Percentiles rank a stretch among this genome's conserved stretches.
These are phyloP conservation scores for Dynastes grantii DNA, from an alignment of 2,888 invertebrate genomes.

Conservation along the genomic window DNA sequence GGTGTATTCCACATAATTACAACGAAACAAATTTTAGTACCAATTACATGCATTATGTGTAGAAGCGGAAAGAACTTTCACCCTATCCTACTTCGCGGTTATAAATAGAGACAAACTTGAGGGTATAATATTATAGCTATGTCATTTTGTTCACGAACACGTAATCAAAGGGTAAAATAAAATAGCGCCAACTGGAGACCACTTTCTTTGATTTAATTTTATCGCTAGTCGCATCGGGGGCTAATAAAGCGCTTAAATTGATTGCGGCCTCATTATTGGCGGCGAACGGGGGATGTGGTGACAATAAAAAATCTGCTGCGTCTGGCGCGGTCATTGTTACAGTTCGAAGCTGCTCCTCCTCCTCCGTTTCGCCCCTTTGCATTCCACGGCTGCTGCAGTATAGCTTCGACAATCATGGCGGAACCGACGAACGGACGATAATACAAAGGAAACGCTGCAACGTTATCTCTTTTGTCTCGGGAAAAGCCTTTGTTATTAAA, in stretches of 20 bases:
- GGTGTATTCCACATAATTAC: too few species aligned
- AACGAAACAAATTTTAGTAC: too few species aligned
- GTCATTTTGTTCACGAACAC: too few species aligned
- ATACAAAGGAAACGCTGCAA: constrained; percentile 37
- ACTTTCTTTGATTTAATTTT: constrained; percentile 28
- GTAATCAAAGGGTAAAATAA: constrained; percentile 15
- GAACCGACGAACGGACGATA: neutral
- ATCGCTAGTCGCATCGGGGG: constrained; percentile 36
- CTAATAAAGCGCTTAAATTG: constrained; percentile 45
- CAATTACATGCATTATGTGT: too few species aligned
- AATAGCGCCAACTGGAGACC: neutral
- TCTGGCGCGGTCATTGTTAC: constrained; percentile 42
- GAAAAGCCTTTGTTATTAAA: constrained; percentile 45
- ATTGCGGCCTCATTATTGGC: constrained; percentile 44
- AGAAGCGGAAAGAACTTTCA: too few species aligned
- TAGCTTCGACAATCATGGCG: neutral
- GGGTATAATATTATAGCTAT: too few species aligned
- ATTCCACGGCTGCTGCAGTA: constrained; percentile 21
- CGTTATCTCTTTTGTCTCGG: constrained; percentile 39
- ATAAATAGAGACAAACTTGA: too few species aligned
- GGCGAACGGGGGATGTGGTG: constrained; percentile 18
- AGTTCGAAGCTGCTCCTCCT: neutral
- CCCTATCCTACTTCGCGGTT: too few species aligned
- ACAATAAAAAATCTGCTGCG: constrained; percentile 44
- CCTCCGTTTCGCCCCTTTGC: constrained; percentile 14